phyloP scores from a whole-genome alignment of 1,140 invertebrate genomes.

The Drusus annulatus region DNA sequence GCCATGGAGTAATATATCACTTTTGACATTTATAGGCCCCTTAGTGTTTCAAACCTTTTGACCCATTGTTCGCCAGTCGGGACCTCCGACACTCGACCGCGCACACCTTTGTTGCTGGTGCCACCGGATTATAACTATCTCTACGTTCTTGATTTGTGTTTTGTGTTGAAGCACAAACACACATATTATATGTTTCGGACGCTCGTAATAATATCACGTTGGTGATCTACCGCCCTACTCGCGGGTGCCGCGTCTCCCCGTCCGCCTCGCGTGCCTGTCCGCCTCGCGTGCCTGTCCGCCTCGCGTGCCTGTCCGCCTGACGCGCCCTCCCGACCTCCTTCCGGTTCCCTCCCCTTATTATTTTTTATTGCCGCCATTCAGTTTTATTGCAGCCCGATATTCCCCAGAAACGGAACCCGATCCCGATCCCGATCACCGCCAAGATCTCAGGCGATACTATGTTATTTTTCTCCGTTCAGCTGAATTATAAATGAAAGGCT shows the following conservation, averaged over 20 bases:
- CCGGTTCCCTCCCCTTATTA: conserved; percentile 10
- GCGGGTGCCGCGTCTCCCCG: not conserved
- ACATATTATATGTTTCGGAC: too few species aligned
- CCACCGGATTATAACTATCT: too few species aligned
- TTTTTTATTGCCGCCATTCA: conserved; percentile 19
- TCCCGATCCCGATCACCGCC: not conserved
- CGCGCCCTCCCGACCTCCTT: not conserved
- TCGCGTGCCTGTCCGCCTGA: not conserved
- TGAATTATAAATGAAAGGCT: too few species aligned
- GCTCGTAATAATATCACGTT: not conserved
- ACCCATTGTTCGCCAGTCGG: too few species aligned
- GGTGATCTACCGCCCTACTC: not conserved
- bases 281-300: not conserved
- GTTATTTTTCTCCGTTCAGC: too few species aligned
- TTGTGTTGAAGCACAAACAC: too few species aligned
- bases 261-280: not conserved
- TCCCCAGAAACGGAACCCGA: not conserved
- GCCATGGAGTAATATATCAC: too few species aligned
- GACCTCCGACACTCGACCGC: not conserved
- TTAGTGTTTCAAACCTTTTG: too few species aligned
- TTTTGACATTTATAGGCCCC: too few species aligned
- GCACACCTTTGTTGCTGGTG: not conserved
- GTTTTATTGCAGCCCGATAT: conserved; percentile 13
- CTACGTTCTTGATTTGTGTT: too few species aligned
- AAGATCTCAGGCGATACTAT: not conserved